These are phyloP conservation scores for Alcedo quadribrachys DNA, from an alignment of 2,797 vertebrate species.

Conservation along the genomic window DNA sequence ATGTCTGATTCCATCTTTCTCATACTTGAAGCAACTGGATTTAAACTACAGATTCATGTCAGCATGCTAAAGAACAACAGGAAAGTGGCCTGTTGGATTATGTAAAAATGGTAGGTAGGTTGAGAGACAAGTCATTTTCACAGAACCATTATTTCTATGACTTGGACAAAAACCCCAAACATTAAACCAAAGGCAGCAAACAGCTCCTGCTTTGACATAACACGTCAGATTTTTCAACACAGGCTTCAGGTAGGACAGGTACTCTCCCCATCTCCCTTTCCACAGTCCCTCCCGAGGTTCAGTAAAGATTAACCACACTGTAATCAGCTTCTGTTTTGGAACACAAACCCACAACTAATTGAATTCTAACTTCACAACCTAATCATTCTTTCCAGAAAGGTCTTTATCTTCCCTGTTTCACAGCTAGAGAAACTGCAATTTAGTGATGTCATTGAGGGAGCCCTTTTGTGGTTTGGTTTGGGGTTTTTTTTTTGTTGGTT, in stretches of 20 bases:
- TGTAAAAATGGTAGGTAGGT: background rate
- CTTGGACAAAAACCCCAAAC: background rate
- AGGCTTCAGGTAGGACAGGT: background rate
- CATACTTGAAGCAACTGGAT: background rate
- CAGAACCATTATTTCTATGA: background rate
- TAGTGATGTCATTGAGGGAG: background rate
- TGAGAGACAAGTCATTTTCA: background rate
- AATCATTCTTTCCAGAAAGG: background rate
- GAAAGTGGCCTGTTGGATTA: background rate
- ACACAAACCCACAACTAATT: background rate
- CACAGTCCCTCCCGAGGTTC: background rate
- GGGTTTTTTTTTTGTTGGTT: accelerated
- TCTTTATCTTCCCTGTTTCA: background rate
- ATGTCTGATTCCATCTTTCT: background rate
- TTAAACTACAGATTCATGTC: background rate
- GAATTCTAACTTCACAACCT: background rate
- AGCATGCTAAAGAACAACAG: background rate
- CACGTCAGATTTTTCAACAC: background rate
- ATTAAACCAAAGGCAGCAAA: background rate
- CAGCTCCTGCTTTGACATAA: background rate
- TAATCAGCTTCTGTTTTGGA: background rate
- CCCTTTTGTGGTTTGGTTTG: accelerated
- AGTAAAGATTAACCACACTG: background rate
- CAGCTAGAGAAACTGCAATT: background rate
- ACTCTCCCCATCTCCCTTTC: background rate